Base-by-base conservation (phyloP, 2,888 invertebrate genomes). In the Phrixothrix hirtus region DNA sequence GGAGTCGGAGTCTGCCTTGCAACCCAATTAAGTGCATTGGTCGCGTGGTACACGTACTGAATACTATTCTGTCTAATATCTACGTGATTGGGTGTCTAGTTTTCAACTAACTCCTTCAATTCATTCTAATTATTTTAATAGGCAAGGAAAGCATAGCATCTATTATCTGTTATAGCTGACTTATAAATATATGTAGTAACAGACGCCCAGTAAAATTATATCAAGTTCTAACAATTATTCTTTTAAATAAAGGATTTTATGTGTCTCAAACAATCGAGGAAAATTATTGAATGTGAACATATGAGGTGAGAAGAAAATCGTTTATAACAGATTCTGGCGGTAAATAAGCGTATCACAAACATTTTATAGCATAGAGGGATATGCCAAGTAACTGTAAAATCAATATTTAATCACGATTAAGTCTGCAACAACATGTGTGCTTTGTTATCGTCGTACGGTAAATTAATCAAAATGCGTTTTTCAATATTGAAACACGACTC, bases 391-490 rank as follows among this genome's bases (percentile, higher is more conserved):
- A 66, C 67, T 67, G 64, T 60, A 67, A 69, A 71, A 71, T 71
- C 70, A 69, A 70, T 71, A 70, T 69, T 70, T 71, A 70, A 70
- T 70, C 67, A 68, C 65, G 69, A 68, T 69, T 70, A 70, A 61
- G 63, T 64, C 64, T 60, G 64, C 64, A 67, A 64, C 65, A 66
- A 64, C 67, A 67, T 64, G 65, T 58, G 60, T 56, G 58, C 58
- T 66, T 66, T 67, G 67, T 67, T 69, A 66, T 63, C 63, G 67
- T 65, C 65, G 62, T 63, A 67, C 67, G 69, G 60, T 70, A 69
- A 70, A 71, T 71, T 71, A 71, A 71, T 71, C 68, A 70, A 65
- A 68, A 66, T 67, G 71, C 65, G 67, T 70, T 69, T 70, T 69
- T 69, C 68, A 63, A 65, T 70, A 67, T 65, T 61, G 67, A 63